phyloP scores from a whole-genome alignment of 2,888 invertebrate genomes.

The Hybos culiciformis region DNA sequence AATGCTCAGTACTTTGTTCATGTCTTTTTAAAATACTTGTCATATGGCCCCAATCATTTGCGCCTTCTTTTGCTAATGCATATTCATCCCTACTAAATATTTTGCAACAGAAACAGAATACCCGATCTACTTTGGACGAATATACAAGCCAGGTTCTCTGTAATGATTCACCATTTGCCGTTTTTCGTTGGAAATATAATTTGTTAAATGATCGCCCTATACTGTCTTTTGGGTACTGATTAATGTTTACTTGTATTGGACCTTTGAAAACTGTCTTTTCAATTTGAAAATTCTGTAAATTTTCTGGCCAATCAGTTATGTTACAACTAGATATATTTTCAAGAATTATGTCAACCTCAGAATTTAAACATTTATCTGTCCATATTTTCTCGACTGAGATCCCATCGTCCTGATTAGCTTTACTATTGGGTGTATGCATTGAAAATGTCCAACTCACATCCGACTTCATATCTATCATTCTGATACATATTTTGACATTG shows the following conservation, averaged over 20 bases:
- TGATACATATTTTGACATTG: too few species aligned
- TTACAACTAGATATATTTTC: neutral
- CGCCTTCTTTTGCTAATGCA: too few species aligned
- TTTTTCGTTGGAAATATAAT: too few species aligned
- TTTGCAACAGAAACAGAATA: neutral
- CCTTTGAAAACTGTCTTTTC: slow-evolving; percentile 1
- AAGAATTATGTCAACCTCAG: neutral
- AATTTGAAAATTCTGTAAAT: slow-evolving; percentile 1
- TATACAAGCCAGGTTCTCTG: slow-evolving; percentile 1
- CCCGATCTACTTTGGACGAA: neutral
- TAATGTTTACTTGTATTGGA: neutral
- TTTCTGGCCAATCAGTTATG: slow-evolving; percentile 1
- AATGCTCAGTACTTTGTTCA: neutral
- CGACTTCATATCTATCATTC: too few species aligned
- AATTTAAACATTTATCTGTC: neutral
- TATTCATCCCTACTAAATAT: too few species aligned
- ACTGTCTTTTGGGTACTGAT: neutral
- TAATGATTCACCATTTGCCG: neutral
- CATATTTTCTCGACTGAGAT: too few species aligned
- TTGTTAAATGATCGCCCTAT: neutral
- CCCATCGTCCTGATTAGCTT: neutral
- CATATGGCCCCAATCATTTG: too few species aligned
- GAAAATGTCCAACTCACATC: too few species aligned
- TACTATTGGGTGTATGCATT: too few species aligned
- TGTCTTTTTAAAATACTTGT: neutral